Conservation (phyloP, 2,113 vertebrate species). For the Halichoeres trimaculatus region DNA sequence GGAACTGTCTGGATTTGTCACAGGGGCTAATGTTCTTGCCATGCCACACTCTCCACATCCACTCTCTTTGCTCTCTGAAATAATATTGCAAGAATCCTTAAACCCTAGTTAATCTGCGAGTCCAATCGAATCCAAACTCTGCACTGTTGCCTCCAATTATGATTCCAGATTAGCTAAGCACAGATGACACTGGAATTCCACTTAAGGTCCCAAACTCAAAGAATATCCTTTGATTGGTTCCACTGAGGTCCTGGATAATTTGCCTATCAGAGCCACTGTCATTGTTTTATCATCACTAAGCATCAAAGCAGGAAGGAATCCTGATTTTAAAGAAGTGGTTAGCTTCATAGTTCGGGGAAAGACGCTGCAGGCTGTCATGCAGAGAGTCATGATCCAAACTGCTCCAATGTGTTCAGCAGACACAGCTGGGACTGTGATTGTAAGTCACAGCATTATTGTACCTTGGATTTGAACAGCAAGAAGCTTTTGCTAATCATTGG, state of each 20-base stretch:
- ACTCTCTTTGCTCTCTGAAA: constrained; percentile 55
- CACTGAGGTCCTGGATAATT: constrained; percentile 59
- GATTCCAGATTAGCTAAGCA: constrained; percentile 71
- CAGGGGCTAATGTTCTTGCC: constrained; percentile 73
- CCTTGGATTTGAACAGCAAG: constrained; percentile 23
- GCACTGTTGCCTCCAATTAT: constrained; percentile 69
- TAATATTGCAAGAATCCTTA: constrained; percentile 60
- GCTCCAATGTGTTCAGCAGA: constrained; percentile 75
- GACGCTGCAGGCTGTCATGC: constrained; percentile 59
- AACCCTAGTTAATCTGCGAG: constrained; percentile 43
- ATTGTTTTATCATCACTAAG: constrained; percentile 61
- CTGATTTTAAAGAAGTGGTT: constrained; percentile 66
- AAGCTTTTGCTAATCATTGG: constrained; percentile 7
- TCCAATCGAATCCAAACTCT: constrained; percentile 61
- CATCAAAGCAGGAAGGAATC: constrained; percentile 70
- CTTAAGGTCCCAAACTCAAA: constrained; percentile 60
- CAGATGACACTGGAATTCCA: constrained; percentile 74
- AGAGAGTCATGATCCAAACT: constrained; percentile 56
- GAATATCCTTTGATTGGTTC: constrained; percentile 66
- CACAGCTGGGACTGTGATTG: constrained; percentile 20
- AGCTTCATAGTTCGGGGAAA: constrained; percentile 58
- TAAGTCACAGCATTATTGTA: constrained; percentile 18
- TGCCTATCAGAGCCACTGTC: constrained; percentile 61
- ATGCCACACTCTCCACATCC: constrained; percentile 68
- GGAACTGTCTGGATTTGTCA: constrained; percentile 69